phyloP scores from a whole-genome alignment of 2,113 vertebrate species.

The Rhinoderma darwinii region DNA sequence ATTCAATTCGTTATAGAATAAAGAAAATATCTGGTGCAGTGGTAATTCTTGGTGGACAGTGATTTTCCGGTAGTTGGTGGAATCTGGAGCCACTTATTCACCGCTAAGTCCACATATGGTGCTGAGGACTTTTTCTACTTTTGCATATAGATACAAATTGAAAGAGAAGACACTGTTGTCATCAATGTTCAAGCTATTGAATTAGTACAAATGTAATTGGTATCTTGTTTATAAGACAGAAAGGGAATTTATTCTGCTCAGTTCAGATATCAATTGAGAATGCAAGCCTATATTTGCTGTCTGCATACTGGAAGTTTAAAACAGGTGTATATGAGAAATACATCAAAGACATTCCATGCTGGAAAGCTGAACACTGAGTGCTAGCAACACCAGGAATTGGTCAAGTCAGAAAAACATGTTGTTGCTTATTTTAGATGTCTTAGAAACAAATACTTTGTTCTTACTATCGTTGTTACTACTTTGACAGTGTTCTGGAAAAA shows the following conservation, averaged over 20 bases:
- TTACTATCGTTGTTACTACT: neutral
- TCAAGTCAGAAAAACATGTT: constrained; percentile 21
- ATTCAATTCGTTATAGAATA: too few species aligned
- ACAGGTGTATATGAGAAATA: neutral
- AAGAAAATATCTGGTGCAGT: too few species aligned
- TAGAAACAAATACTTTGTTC: neutral
- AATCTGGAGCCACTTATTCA: too few species aligned
- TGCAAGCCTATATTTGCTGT: neutral
- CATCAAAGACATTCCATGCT: neutral
- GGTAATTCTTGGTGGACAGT: too few species aligned
- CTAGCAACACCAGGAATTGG: neutral
- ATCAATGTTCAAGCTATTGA: neutral
- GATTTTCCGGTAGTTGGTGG: too few species aligned
- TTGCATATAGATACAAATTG: too few species aligned
- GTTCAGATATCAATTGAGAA: neutral
- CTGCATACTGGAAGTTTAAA: neutral
- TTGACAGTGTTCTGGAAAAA: neutral
- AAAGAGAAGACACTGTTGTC: too few species aligned
- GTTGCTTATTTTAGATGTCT: neutral
- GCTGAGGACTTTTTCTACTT: too few species aligned
- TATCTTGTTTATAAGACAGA: neutral
- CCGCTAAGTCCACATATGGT: too few species aligned
- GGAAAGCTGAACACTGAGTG: neutral
- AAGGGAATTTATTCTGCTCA: neutral
- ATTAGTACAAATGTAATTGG: neutral